Evolutionary conservation across 2,797 vertebrate species (phyloP).

Genomic region (Leptodactylus fallax): DNA sequence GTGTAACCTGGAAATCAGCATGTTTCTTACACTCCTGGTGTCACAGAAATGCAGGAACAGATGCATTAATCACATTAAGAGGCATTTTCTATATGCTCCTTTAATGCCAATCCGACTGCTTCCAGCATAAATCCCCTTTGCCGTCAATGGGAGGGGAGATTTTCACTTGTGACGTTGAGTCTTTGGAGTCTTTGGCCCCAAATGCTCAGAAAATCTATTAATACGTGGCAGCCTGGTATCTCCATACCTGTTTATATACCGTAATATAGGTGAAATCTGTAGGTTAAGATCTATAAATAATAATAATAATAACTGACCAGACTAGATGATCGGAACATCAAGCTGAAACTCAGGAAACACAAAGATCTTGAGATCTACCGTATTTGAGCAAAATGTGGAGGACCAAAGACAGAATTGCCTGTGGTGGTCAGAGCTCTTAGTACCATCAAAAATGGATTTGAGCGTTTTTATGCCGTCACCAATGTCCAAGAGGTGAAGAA

Average conservation of each 20-base stretch:
- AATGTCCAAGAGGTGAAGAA: too few relatives aligned
- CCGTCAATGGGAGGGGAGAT: conserved; percentile 37
- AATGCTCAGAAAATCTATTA: conserved; percentile 26
- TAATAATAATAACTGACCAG: too few relatives aligned
- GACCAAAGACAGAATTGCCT: too few relatives aligned
- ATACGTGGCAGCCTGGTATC: neutral
- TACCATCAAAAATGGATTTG: too few relatives aligned
- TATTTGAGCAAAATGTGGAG: too few relatives aligned
- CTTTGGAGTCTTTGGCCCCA: neutral
- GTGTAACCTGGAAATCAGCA: neutral
- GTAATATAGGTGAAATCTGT: neutral
- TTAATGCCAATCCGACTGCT: conserved; percentile 29
- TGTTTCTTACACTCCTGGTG: neutral
- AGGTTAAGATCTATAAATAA: neutral
- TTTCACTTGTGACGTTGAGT: conserved; percentile 14
- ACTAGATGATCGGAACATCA: too few relatives aligned
- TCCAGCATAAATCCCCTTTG: conserved; percentile 23
- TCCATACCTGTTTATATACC: neutral
- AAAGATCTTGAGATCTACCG: too few relatives aligned
- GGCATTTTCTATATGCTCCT: conserved; percentile 50
- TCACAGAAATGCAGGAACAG: conserved; percentile 38
- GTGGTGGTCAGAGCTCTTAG: too few relatives aligned
- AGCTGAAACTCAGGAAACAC: too few relatives aligned
- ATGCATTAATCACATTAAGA: conserved; percentile 59
- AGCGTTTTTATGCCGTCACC: too few relatives aligned